These are phyloP conservation scores for Lithophane ornitopus DNA, from an alignment of 2,888 invertebrate genomes.

Conservation along the genomic window DNA sequence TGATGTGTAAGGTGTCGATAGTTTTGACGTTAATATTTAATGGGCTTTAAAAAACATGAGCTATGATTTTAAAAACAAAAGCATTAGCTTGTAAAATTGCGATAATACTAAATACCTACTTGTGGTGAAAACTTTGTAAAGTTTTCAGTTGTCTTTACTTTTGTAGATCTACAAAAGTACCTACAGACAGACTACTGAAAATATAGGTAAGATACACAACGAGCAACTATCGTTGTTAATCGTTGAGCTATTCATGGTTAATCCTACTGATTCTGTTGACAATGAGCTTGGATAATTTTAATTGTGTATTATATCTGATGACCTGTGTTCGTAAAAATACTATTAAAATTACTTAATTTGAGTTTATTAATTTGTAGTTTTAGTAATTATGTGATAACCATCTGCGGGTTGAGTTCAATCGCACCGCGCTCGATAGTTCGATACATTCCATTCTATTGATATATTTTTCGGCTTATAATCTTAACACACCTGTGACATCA, in stretches of 20 bases:
- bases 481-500: slow-evolving; percentile 58
- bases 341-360: neutral
- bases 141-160: no score
- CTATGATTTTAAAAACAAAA: neutral
- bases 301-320: neutral
- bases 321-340: neutral
- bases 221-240: no score
- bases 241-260: neutral
- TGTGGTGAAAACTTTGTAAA: no score
- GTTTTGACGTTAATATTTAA: slow-evolving; percentile 9
- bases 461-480: neutral
- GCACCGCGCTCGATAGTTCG: no score
- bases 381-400: neutral
- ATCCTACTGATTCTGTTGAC: neutral
- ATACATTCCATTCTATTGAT: slow-evolving; percentile 10
- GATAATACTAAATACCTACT: no score
- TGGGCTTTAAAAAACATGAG: neutral
- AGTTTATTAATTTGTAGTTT: no score
- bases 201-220: no score
- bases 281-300: neutral
- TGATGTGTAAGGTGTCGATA: slow-evolving; percentile 64
- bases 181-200: neutral
- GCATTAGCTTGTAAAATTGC: neutral
- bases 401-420: neutral
- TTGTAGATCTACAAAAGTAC: neutral